These are phyloP conservation scores for Ceratitis capitata DNA, from an alignment of 1,140 invertebrate genomes.

Conservation along the genomic window DNA sequence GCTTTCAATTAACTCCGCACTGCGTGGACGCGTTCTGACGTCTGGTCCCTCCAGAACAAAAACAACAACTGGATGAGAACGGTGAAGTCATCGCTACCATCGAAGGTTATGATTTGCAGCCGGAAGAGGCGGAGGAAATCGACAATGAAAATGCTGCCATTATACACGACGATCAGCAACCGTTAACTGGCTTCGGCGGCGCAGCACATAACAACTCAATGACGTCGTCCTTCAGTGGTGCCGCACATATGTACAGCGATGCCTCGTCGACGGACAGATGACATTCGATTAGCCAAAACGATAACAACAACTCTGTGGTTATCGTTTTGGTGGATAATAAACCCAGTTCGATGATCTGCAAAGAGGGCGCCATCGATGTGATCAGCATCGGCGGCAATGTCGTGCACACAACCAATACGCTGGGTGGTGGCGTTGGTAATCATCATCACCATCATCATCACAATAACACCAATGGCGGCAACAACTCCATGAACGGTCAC, in stretches of 20 bases:
- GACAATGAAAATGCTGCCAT: conserved; percentile 60
- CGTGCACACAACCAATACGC: conserved; percentile 19
- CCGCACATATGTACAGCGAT: conserved; percentile 34
- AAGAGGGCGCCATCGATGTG: conserved; percentile 58
- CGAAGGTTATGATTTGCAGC: conserved; percentile 55
- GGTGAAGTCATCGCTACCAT: conserved; percentile 57
- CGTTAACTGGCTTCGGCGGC: conserved; percentile 54
- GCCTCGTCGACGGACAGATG: conserved; percentile 56
- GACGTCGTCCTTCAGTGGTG: conserved; percentile 44
- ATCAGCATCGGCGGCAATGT: conserved; percentile 51
- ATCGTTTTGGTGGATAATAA: conserved; percentile 65
- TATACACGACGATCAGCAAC: conserved; percentile 59
- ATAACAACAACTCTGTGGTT: conserved; percentile 65
- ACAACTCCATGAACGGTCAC: conserved; percentile 50
- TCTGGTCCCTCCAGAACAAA: conserved; percentile 43
- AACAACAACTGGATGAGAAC: conserved; percentile 54
- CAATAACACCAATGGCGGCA: conserved; percentile 10
- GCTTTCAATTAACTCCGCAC: conserved; percentile 31
- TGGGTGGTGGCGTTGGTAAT: conserved; percentile 38
- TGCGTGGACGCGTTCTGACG: neutral
- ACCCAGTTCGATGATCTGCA: conserved; percentile 64
- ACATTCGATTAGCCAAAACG: conserved; percentile 65
- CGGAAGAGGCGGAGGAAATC: conserved; percentile 57
- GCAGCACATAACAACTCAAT: conserved; percentile 37
- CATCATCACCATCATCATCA: neutral